A percentile compares a stretch with the other conserved stretches of the same genome.
Conservation (phyloP, 2,797 vertebrate species). For the Taenioides sp. region DNA sequence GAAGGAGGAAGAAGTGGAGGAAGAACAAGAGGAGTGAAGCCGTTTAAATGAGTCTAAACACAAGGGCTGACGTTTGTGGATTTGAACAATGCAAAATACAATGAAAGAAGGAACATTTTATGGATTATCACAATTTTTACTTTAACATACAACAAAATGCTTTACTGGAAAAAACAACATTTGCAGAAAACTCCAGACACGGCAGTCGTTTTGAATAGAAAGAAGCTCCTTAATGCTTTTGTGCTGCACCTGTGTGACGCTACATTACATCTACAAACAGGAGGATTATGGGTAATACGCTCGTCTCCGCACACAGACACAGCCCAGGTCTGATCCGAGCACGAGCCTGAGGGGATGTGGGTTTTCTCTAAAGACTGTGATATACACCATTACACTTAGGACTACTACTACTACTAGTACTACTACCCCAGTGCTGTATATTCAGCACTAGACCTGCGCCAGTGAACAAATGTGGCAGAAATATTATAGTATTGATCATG, state of each 20-base stretch:
- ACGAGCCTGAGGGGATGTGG: conserved; percentile 37
- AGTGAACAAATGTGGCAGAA: background rate
- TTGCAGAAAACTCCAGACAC: background rate
- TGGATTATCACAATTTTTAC: too few species aligned
- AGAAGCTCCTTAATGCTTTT: background rate
- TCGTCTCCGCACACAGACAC: background rate
- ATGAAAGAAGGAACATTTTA: too few species aligned
- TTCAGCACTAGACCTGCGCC: background rate
- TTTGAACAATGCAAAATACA: too few species aligned
- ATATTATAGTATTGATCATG: too few species aligned
- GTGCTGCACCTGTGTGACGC: conserved; percentile 17
- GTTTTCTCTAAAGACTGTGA: conserved; percentile 38
- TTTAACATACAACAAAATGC: too few species aligned
- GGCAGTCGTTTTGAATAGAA: background rate
- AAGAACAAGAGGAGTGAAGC: too few species aligned
- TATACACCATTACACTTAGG: conserved; percentile 39
- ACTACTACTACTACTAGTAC: too few species aligned
- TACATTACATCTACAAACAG: conserved; percentile 42
- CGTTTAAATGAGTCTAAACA: too few species aligned
- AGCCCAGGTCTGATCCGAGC: conserved; percentile 13
- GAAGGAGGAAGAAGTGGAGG: too few species aligned
- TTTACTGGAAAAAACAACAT: too few species aligned
- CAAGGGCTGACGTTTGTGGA: too few species aligned
- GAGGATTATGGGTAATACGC: conserved; percentile 4
- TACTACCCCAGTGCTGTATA: background rate